Evolutionary conservation across 2,888 invertebrate genomes (phyloP), one percentile per base, ranked within the genome.

Genomic region (Netelia inedita): DNA sequence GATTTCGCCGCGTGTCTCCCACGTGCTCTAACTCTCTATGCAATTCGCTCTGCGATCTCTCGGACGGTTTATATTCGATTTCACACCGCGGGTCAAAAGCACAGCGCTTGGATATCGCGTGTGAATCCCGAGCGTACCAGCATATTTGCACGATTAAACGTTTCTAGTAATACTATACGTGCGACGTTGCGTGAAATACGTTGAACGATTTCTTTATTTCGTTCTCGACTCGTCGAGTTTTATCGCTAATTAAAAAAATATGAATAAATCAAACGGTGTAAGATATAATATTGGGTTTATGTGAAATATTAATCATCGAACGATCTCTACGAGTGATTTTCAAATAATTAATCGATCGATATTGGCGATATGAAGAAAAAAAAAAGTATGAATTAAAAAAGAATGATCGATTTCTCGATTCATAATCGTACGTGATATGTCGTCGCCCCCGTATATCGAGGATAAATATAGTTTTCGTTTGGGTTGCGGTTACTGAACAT

Each of bases 121-220:
- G 85, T 72, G 78, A 86, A 86, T 80, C 71, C 75, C 28, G 28
- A 6, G 82, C 86, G 83, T 68, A 81, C 57, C 53, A 71, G 85
- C 83, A 86, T 84, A 86, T 85, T 87, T 86, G 81, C 82, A 79
- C 82, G 85, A 86, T 86, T 86, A 87, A 87, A 85, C 79, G 84
- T 65, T 76, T 74, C 69, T 59, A 65, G 69, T 53, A 65, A 79
- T 61, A 61, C 35, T 61, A 61, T 61, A 71, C 78, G n/a, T 10
- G 61, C 41, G 61, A 71, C 53, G 61, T 35, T 61, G 50, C 69
- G 53, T 69, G 59, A 61, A 78, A 59, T 68, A 43, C 9, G 28
- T 16, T 10, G 59, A 59, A 66, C 14, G n/a, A 16, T 35, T 35
- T 21, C n/a, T 10, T 16, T 6, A 23, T 23, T 53, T 41, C 53